phyloP scores from a whole-genome alignment of 2,113 vertebrate genomes.

The Elaphurus davidianus region DNA sequence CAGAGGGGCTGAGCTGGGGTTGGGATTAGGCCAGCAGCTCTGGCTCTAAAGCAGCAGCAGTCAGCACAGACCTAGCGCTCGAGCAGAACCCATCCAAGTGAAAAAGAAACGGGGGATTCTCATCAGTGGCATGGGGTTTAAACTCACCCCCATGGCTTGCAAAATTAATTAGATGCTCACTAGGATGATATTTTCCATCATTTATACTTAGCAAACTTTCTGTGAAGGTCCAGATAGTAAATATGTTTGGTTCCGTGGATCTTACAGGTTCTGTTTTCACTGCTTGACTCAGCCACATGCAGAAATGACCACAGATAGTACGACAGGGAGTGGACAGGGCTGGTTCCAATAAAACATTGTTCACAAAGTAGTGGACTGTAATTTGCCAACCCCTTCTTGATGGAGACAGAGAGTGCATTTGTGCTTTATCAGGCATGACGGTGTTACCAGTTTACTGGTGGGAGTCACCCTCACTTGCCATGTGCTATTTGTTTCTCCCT shows the following conservation, averaged over 20 bases:
- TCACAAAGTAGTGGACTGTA: not conserved
- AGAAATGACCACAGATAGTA: not conserved
- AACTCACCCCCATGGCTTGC: not conserved
- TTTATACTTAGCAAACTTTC: not conserved
- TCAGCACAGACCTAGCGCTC: not conserved
- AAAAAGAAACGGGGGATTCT: not conserved
- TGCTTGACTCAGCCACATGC: not conserved
- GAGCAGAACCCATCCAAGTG: not conserved
- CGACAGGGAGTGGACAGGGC: not conserved
- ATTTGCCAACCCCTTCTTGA: not conserved
- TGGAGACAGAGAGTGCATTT: constrained; percentile 17
- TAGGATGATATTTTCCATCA: not conserved
- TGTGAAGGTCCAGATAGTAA: not conserved
- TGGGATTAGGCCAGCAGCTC: too few species aligned
- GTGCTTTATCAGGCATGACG: not conserved
- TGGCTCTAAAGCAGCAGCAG: not conserved
- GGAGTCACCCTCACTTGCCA: constrained; percentile 46
- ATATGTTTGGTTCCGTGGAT: not conserved
- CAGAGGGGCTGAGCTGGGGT: not conserved
- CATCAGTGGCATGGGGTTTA: not conserved
- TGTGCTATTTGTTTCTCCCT: constrained; percentile 14
- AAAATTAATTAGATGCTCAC: not conserved
- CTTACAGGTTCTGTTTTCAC: not conserved
- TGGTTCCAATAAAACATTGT: not conserved
- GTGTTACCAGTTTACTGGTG: not conserved